Base-by-base conservation (phyloP, 2,797 vertebrate genomes). In the Picus viridis region DNA sequence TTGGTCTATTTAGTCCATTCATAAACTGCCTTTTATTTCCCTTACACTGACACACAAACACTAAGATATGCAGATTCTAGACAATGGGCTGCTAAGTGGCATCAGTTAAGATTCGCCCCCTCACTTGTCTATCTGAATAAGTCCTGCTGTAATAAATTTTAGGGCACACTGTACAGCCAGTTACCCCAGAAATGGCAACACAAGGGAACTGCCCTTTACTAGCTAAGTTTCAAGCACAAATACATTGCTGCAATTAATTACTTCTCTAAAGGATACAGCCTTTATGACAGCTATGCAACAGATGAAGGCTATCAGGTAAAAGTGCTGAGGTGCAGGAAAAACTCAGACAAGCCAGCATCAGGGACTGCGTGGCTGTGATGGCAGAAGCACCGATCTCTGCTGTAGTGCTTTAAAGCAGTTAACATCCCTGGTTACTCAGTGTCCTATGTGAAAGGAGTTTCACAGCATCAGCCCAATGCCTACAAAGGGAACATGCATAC, bases 211-310 rank as follows among this genome's bases (percentile, higher is more conserved):
- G 49, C 65, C 49, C 78, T 56, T 71, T 51, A 54, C 62, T n/a
- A 67, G 47, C 56, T 80, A 63, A 94, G 80, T 34, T 77, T 78
- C 67, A 85, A 87, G 74, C 56, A 87, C 59, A 91, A 87, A 77
- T n/a, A 67, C 23, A 27, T 5, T 74, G 47, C 74, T 88, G 74
- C 67, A 76, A 34, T 59, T 61, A 75, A 75, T 24, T 70, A 73
- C 30, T 70, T 51, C 45, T 90, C 69, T 83, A 89, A 76, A 72
- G 73, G 61, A 57, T 32, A n/a, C 27, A 67, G 83, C 49, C 58
- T 17, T 47, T 89, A 53, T 83, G 79, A 39, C 45, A 78, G 53
- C 84, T 73, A 16, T 26, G 41, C 79, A 62, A 70, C 12, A 72
- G 59, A 19, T 34, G 71, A 86, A 86, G 24, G 47, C 79, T 36